Percentiles rank a stretch among this genome's conserved stretches.
Conservation (phyloP, 2,888 invertebrate species). For the Plemyria rubiginata region DNA sequence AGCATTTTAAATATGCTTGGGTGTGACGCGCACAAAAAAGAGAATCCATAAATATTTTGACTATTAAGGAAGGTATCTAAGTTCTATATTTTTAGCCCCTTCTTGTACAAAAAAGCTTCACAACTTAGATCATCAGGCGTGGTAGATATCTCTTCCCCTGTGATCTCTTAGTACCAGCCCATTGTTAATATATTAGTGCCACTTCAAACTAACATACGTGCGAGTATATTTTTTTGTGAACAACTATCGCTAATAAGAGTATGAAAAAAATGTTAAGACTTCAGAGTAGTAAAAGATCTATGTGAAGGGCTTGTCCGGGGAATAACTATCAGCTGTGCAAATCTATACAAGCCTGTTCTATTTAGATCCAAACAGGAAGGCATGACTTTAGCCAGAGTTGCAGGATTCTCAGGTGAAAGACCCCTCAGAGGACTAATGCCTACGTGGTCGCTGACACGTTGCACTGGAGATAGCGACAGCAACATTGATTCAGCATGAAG, state of each 20-base stretch:
- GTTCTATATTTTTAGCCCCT: too few relatives aligned
- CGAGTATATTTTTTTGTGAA: background rate
- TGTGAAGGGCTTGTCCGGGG: too few relatives aligned
- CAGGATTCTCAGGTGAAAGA: conserved; percentile 32
- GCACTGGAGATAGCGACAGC: conserved; percentile 46
- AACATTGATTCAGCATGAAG: conserved; percentile 25
- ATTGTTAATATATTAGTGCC: too few relatives aligned
- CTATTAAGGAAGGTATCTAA: too few relatives aligned
- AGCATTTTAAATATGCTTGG: conserved; percentile 11
- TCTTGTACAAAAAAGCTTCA: too few relatives aligned
- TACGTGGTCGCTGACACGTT: conserved; percentile 63
- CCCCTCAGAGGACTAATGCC: conserved; percentile 39
- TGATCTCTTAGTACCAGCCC: too few relatives aligned
- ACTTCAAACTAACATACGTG: background rate
- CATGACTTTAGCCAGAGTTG: conserved; percentile 4
- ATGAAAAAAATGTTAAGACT: background rate
- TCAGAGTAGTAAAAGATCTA: too few relatives aligned
- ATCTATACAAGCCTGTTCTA: background rate
- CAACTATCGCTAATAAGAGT: background rate
- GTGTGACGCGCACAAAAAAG: conserved; percentile 9
- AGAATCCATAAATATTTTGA: background rate
- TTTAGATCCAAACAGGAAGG: background rate
- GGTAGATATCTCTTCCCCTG: too few relatives aligned
- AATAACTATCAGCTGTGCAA: background rate
- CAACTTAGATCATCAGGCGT: too few relatives aligned